Conservation (phyloP, 2,797 vertebrate genomes). For the Phoeniculus purpureus region DNA sequence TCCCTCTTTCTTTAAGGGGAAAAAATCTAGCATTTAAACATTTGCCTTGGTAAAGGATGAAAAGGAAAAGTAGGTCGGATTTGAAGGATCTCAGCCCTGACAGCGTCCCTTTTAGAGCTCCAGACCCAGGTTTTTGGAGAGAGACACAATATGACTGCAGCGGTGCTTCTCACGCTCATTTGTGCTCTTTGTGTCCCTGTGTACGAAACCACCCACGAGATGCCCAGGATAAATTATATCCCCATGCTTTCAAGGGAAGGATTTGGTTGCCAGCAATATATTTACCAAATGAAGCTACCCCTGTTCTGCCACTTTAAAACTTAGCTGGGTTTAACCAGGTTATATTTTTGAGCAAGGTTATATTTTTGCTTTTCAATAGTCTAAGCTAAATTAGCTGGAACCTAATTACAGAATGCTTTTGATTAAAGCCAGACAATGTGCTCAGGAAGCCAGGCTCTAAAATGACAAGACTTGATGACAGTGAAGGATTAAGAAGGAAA, state of each 20-base stretch:
- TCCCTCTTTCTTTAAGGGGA: background rate
- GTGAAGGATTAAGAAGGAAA: constrained; percentile 28
- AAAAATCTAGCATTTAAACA: background rate
- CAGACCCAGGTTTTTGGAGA: constrained; percentile 27
- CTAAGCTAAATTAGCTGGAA: constrained; percentile 56
- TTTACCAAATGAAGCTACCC: background rate
- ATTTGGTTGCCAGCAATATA: background rate
- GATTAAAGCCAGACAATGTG: constrained; percentile 55
- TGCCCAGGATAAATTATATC: background rate
- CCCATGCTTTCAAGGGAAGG: background rate
- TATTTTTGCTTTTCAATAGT: constrained; percentile 32
- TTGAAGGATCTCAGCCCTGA: constrained; percentile 60
- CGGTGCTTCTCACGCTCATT: background rate
- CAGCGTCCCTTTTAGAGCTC: constrained; percentile 44
- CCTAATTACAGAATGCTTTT: constrained; percentile 58
- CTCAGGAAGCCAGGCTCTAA: constrained; percentile 36
- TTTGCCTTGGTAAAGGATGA: constrained; percentile 38
- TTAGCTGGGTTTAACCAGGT: background rate
- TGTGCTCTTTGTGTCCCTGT: background rate
- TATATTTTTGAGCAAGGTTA: background rate
- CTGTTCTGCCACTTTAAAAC: background rate
- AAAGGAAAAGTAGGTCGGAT: constrained; percentile 60
- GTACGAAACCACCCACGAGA: background rate
- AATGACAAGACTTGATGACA: constrained; percentile 20
- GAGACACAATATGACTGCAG: constrained; percentile 20